These are phyloP conservation scores for Yponomeuta evonymella DNA, from an alignment of 2,888 invertebrate species.

Conservation along the genomic window DNA sequence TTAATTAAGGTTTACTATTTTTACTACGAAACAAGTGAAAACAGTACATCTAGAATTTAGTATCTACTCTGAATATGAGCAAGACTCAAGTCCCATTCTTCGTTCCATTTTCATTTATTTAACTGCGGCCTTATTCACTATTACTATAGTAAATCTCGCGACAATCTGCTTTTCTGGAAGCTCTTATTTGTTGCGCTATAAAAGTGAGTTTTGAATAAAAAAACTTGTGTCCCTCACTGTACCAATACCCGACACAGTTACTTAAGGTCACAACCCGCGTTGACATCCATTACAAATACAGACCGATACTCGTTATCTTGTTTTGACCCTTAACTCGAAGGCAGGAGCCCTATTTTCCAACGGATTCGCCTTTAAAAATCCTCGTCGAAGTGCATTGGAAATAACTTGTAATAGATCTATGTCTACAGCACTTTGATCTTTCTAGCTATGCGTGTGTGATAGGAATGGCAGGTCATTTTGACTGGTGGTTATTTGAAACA, in stretches of 20 bases:
- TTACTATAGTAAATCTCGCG: too few relatives aligned
- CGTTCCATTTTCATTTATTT: too few relatives aligned
- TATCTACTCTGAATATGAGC: too few relatives aligned
- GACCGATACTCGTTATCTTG: not conserved
- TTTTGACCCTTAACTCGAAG: not conserved
- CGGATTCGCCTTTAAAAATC: not conserved
- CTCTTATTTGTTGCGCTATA: too few relatives aligned
- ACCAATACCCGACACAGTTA: constrained; percentile 13
- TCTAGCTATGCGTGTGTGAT: not conserved
- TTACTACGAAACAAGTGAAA: too few relatives aligned
- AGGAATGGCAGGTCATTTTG: not conserved
- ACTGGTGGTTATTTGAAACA: not conserved
- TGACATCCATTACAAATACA: constrained; percentile 58
- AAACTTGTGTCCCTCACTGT: not conserved
- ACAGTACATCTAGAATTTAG: too few relatives aligned
- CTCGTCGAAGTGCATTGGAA: not conserved
- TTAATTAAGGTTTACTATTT: too few relatives aligned
- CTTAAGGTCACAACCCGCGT: constrained; percentile 40
- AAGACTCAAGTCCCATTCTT: too few relatives aligned
- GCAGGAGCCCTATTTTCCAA: not conserved
- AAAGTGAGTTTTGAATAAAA: too few relatives aligned
- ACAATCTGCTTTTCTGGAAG: too few relatives aligned
- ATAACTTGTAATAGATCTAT: not conserved
- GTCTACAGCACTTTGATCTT: too few relatives aligned
- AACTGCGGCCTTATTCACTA: too few relatives aligned